Evolutionary conservation across 2,888 invertebrate genomes (phyloP), one percentile per base, ranked within the genome.

Genomic region (Drosophila siamana): DNA sequence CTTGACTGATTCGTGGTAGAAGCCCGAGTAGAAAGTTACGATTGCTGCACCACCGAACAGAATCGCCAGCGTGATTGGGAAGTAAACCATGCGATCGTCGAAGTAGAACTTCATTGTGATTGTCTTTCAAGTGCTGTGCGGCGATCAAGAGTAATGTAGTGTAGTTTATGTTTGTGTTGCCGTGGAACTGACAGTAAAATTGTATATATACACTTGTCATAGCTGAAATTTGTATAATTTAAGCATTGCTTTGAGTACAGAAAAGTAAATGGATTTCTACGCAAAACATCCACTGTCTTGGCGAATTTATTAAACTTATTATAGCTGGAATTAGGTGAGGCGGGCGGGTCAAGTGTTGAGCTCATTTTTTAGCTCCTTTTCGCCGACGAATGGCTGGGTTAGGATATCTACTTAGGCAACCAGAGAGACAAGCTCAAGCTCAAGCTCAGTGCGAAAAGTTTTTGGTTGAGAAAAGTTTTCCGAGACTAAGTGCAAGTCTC

Each of bases 321-420:
- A 63, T 59, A 63, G 63, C 47, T n/a, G n/a, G n/a, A 46, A 65
- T 70, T 69, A 56, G 15, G 38, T 11, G 24, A 33, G 22, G n/a
- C 36, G 22, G 33, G 11, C 36, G 22, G 33, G 11, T 15, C 24
- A n/a, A 11, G 22, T 4, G 11, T n/a, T 9, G 13, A 15, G 15
- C 36, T 11, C 22, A 30, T 59, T 75, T 70, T 55, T 63, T 75
- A 59, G 33, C 40, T 26, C n/a, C 5, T 1, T 1, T n/a, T 33
- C 33, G n/a, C 24, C 44, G 78, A 80, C 78, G 66, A 83, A 77
- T 81, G 82, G 50, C 54, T 52, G 19, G 51, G 57, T 41, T 60
- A 71, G 64, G 72, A 82, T 87, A 87, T 85, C 81, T 74, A 85
- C 82, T 85, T 81, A 78, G 52, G 30, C 40, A 66, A 62, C 48